phyloP scores from a whole-genome alignment of 1,140 invertebrate genomes.

The Eriocheir sinensis region DNA sequence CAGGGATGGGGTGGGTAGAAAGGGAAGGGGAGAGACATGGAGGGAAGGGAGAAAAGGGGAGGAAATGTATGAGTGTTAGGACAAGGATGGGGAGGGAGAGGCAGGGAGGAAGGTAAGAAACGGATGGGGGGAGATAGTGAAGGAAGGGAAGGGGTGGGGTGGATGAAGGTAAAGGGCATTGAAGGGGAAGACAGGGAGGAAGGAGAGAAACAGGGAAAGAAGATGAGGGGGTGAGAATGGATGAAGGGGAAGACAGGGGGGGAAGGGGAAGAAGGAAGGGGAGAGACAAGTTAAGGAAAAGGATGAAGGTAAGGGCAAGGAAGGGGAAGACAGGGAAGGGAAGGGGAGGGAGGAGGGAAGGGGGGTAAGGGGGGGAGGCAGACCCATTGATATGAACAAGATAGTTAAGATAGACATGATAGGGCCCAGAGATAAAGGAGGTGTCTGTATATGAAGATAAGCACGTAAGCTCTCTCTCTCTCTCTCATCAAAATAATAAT shows the following conservation, averaged over 20 bases:
- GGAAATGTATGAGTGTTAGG: too few relatives aligned
- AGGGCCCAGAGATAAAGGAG: not conserved
- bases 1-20: too few relatives aligned
- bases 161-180: too few relatives aligned
- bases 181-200: too few relatives aligned
- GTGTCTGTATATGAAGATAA: conserved; percentile 16
- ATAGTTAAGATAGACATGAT: not conserved
- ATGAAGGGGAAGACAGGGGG: not conserved
- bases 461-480: conserved; percentile 35
- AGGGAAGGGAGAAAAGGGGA: too few relatives aligned
- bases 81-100: too few relatives aligned
- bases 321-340: not conserved
- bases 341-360: not conserved
- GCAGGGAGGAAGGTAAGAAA: too few relatives aligned
- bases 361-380: not conserved
- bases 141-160: too few relatives aligned
- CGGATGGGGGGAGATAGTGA: too few relatives aligned
- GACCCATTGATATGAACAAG: not conserved
- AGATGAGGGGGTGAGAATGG: not conserved
- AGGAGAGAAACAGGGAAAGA: not conserved
- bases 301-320: not conserved
- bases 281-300: not conserved
- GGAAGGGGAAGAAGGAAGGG: not conserved
- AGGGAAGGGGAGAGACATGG: too few relatives aligned
- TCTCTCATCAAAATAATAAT: too few relatives aligned